Conservation (phyloP, 2,113 vertebrate genomes). For the Puffinus mauretanicus region DNA sequence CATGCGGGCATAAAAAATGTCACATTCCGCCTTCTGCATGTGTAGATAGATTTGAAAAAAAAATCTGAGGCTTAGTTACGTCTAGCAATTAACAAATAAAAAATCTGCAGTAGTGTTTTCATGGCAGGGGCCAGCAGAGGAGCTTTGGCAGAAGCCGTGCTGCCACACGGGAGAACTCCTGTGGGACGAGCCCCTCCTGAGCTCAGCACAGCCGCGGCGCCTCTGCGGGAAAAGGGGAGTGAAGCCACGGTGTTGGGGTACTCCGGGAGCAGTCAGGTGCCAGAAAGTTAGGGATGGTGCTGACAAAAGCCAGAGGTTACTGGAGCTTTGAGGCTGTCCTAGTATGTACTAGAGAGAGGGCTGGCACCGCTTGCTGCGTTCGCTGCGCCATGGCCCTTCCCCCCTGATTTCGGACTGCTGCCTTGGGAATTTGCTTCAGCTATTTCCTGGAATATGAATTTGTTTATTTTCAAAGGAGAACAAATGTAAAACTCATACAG, state of each 20-base stretch:
- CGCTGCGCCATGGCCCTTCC: background rate
- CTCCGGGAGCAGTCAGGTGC: accelerated
- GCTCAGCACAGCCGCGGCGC: background rate
- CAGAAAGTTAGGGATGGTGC: accelerated
- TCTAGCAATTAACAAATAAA: background rate
- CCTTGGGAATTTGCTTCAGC: slow-evolving; percentile 43
- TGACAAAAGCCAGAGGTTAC: background rate
- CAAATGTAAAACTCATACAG: slow-evolving; percentile 2
- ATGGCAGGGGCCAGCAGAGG: background rate
- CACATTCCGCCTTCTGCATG: background rate
- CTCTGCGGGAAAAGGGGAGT: background rate
- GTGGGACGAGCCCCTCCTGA: accelerated
- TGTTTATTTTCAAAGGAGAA: slow-evolving; percentile 61
- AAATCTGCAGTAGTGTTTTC: background rate
- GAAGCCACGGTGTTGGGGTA: accelerated
- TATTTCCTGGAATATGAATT: slow-evolving; percentile 51
- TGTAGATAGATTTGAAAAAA: background rate
- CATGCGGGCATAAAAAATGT: background rate
- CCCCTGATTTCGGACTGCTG: background rate
- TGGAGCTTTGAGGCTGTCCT: background rate
- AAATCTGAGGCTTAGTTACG: background rate
- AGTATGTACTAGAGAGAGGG: accelerated
- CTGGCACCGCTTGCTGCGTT: accelerated
- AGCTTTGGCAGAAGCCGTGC: background rate
- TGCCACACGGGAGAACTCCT: accelerated